These are phyloP conservation scores for Narcine bancroftii DNA, from an alignment of 2,113 vertebrate genomes.

Conservation along the genomic window DNA sequence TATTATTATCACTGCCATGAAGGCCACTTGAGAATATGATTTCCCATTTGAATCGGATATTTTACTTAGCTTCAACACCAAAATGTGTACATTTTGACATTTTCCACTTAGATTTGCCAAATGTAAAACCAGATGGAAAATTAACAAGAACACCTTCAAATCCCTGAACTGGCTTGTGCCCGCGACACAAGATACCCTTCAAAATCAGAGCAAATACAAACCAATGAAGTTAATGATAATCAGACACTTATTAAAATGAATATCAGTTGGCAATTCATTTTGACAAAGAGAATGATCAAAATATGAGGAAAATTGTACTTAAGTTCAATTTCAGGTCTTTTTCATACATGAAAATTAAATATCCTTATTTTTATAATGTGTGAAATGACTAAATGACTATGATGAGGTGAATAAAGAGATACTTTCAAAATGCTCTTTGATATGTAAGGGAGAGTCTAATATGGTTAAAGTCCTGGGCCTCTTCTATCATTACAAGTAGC, in stretches of 20 bases:
- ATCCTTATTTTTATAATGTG: background rate
- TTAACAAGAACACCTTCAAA: background rate
- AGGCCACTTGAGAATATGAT: constrained; percentile 2
- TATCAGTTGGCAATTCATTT: background rate
- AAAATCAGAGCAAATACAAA: background rate
- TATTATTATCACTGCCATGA: background rate
- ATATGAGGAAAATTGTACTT: background rate
- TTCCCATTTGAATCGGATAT: constrained; percentile 14
- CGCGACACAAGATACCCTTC: background rate
- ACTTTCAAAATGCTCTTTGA: constrained; percentile 14
- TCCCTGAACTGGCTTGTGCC: background rate
- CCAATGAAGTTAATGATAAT: background rate
- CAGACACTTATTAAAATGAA: background rate
- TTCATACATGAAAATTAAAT: background rate
- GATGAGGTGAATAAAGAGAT: background rate
- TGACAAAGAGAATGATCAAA: background rate
- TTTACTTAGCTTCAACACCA: background rate
- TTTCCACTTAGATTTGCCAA: constrained; percentile 4
- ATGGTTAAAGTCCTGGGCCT: background rate
- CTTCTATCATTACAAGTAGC: background rate
- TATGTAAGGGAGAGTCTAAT: background rate
- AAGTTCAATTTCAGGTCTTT: background rate
- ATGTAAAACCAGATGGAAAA: constrained; percentile 15
- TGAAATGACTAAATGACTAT: background rate
- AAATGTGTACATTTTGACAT: constrained; percentile 3